These are phyloP conservation scores for Pegoplata infirma DNA, from an alignment of 2,888 invertebrate species.

Conservation along the genomic window DNA sequence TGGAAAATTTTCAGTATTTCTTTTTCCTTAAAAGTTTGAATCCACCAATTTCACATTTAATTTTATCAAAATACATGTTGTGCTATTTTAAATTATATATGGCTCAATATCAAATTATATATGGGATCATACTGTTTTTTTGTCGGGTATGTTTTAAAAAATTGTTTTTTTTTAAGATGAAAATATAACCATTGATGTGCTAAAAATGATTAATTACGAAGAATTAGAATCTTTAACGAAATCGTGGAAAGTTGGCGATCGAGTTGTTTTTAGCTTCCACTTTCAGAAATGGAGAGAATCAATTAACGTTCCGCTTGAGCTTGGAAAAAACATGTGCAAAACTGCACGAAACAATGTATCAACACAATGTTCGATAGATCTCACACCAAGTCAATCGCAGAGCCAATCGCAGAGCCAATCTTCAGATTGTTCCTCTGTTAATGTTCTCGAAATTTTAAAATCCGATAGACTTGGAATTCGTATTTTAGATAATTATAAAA, in stretches of 20 bases:
- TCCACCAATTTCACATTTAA: too few species aligned
- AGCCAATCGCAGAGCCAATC: not conserved
- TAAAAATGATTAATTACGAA: too few species aligned
- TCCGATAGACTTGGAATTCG: not conserved
- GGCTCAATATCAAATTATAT: too few species aligned
- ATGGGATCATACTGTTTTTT: too few species aligned
- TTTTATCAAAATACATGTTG: too few species aligned
- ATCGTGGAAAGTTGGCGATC: slow-evolving; percentile 20
- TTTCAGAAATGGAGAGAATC: slow-evolving; percentile 32
- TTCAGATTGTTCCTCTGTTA: not conserved
- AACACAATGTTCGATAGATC: not conserved
- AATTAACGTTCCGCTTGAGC: slow-evolving; percentile 2
- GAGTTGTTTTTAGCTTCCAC: slow-evolving; percentile 5
- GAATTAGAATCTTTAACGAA: slow-evolving; percentile 3
- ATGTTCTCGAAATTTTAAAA: not conserved
- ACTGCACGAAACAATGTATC: not conserved
- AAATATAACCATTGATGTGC: too few species aligned
- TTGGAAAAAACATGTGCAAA: not conserved
- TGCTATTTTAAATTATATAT: too few species aligned
- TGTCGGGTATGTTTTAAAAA: too few species aligned
- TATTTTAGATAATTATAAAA: not conserved
- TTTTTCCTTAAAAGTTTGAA: too few species aligned
- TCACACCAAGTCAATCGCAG: not conserved
- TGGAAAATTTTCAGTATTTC: too few species aligned
- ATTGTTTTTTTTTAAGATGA: too few species aligned